These are phyloP conservation scores for Stylophora pistillata DNA, from an alignment of 64 coral and sea anemone genomes.

Conservation along the genomic window DNA sequence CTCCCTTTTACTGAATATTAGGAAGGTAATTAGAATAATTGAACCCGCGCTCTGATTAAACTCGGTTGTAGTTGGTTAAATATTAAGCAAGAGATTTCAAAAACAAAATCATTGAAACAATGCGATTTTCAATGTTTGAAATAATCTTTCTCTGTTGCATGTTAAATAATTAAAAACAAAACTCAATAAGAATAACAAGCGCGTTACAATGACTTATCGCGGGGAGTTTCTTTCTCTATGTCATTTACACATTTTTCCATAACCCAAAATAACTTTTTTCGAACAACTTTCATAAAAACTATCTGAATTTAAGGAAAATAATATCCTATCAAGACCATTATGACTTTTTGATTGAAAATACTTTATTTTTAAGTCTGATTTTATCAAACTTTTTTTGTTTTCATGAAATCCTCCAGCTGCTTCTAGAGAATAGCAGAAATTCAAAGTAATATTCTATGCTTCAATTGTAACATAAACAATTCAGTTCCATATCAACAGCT, in stretches of 20 bases:
- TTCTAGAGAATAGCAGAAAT: background rate
- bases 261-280: background rate
- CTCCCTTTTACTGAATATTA: background rate
- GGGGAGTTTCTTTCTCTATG: background rate
- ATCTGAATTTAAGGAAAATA: no score
- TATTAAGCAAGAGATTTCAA: background rate
- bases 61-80: background rate
- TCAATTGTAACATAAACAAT: background rate
- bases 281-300: no score
- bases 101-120: background rate
- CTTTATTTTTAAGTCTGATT: background rate
- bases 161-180: conserved; percentile 1
- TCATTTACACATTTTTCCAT: background rate
- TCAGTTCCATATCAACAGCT: background rate
- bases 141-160: background rate
- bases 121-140: background rate
- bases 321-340: no score
- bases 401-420: background rate
- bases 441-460: background rate
- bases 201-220: background rate
- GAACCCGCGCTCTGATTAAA: background rate
- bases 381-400: background rate
- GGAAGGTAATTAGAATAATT: background rate
- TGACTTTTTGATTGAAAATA: no score
- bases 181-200: background rate